Evolutionary conservation across 2,888 invertebrate genomes (phyloP).

Genomic region (Leuctra nigra): DNA sequence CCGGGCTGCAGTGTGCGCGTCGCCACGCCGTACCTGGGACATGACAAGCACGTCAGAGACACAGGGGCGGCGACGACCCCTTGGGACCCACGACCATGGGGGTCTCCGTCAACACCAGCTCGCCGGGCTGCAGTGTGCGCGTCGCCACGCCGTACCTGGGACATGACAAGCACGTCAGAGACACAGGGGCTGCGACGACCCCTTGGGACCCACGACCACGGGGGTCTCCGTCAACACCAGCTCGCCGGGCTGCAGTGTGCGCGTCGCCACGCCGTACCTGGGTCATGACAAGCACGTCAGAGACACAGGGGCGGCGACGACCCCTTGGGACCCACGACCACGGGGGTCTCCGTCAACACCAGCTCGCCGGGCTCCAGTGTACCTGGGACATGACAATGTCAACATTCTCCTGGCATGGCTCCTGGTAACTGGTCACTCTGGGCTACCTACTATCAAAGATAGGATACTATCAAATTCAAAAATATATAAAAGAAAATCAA

Average conservation of each 20-base stretch:
- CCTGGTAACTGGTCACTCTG: too few relatives aligned
- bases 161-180: too few relatives aligned
- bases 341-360: conserved; percentile 63
- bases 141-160: conserved; percentile 49
- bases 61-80: conserved; percentile 27
- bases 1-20: conserved; percentile 58
- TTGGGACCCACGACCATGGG: conserved; percentile 75
- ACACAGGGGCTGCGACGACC: conserved; percentile 61
- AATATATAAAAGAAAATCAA: too few relatives aligned
- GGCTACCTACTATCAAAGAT: too few relatives aligned
- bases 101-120: conserved; percentile 56
- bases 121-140: conserved; percentile 48
- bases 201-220: conserved; percentile 71
- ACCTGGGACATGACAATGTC: too few relatives aligned
- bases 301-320: conserved; percentile 61
- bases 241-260: conserved; percentile 62
- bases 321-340: conserved; percentile 71
- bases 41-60: too few relatives aligned
- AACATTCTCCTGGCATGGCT: too few relatives aligned
- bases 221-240: conserved; percentile 64
- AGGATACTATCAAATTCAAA: too few relatives aligned
- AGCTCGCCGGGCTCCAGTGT: conserved; percentile 61
- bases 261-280: conserved; percentile 55
- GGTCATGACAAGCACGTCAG: too few relatives aligned
- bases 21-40: conserved; percentile 54